Evolutionary conservation across 1,140 invertebrate species (phyloP), one percentile per base, ranked within the genome.

Genomic region (Sitophilus oryzae): DNA sequence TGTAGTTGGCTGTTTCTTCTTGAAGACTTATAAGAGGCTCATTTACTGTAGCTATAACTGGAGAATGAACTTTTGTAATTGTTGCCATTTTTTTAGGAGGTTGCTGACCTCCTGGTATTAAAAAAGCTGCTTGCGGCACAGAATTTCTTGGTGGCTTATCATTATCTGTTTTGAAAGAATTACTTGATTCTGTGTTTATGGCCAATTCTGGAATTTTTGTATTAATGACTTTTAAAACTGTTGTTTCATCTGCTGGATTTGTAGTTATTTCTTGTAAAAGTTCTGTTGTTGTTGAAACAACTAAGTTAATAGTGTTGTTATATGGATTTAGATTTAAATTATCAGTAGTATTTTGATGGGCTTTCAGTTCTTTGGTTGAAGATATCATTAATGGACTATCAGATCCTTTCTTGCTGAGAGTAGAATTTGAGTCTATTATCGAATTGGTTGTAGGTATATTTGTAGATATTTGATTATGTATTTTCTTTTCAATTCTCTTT

Each of bases 81-180:
- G 74, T 84, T 5, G 80, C 76, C 21, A 76, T 70, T 23, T 51
- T 60, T 54, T 54, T 66, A 34, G 48, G 67, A 1, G 74, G 65
- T 46, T 80, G 66, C 65, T 78, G 76, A 11, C 78, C 79, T 1
- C 80, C 79, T 3, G 81, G 81, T n/a, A 78, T 70, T 42, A 82
- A 58, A 34, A 82, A 68, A 2, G 78, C 74, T 0, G 80, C 76
- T 63, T 56, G 67, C 63, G 61, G 70, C 61, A 52, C n/a, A n/a
- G n/a, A n/a, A n/a, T n/a, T n/a, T n/a, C n/a, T n/a, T n/a, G n/a
- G n/a, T 72, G 57, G 47, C 70, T 73, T 65, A 69, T 37, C 62
- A 66, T 38, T 64, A 60, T 61, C 59, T 16, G 10, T 20, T 40
- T 40, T 25, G 18, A 30, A 8, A 22, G 14, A 21, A 6, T 30